phyloP scores from a whole-genome alignment of 2,888 invertebrate species.

The Microdon myrmicae region DNA sequence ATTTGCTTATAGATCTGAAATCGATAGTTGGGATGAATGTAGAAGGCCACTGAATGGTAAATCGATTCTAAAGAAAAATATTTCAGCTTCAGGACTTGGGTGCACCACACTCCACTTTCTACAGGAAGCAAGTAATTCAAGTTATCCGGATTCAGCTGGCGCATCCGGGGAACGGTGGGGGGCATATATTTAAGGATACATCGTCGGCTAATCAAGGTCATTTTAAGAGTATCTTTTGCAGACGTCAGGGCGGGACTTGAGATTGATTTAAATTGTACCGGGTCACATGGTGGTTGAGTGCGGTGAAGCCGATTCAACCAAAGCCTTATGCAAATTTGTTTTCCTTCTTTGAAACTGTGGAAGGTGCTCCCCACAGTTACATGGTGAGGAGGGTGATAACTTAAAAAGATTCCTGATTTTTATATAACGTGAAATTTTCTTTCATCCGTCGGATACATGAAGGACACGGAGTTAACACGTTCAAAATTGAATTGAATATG shows the following conservation, averaged over 20 bases:
- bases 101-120: too few species aligned
- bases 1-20: conserved; percentile 17
- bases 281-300: conserved; percentile 9
- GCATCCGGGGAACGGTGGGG: conserved; percentile 8
- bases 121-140: conserved; percentile 22
- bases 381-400: too few species aligned
- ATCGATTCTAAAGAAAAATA: conserved; percentile 21
- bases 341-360: not conserved
- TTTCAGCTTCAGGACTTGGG: conserved; percentile 35
- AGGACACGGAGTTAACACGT: conserved; percentile 48
- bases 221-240: too few species aligned
- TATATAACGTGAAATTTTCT: too few species aligned
- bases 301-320: conserved; percentile 37
- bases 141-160: too few species aligned
- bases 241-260: not conserved
- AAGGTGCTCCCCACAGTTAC: not conserved
- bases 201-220: conserved; percentile 34
- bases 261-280: conserved; percentile 29
- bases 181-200: conserved; percentile 36
- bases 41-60: conserved; percentile 17
- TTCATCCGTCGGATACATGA: conserved; percentile 28
- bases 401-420: conserved; percentile 12
- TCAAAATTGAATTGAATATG: conserved; percentile 49
- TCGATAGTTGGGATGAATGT: conserved; percentile 11
- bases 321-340: conserved; percentile 39